Conservation (phyloP, 2,888 invertebrate genomes). For the Amblyjoppa proteus region DNA sequence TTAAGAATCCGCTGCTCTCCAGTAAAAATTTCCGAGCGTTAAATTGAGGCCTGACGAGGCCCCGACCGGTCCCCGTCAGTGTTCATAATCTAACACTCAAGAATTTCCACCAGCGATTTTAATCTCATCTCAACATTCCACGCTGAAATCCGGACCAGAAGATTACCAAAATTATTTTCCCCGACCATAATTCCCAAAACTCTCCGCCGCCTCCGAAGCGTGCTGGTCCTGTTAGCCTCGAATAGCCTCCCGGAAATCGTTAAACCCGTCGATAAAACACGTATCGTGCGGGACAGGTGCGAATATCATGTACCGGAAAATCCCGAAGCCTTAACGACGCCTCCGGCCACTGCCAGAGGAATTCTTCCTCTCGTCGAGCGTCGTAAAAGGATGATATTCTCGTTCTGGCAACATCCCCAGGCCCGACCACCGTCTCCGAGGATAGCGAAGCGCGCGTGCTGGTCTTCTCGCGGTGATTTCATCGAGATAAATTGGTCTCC, state of each 20-base stretch:
- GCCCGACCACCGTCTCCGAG: background rate
- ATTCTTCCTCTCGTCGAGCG: slow-evolving; percentile 34
- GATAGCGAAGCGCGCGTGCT: slow-evolving; percentile 37
- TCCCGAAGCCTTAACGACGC: slow-evolving; percentile 58
- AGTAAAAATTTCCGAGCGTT: no score
- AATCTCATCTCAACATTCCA: background rate
- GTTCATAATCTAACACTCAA: background rate
- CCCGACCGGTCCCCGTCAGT: no score
- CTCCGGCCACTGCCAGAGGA: slow-evolving; percentile 32
- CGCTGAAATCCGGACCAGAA: background rate
- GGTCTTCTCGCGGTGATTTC: slow-evolving; percentile 53
- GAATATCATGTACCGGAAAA: slow-evolving; percentile 44
- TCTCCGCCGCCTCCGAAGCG: background rate
- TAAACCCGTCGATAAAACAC: slow-evolving; percentile 58
- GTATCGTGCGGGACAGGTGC: slow-evolving; percentile 62
- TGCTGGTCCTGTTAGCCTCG: background rate
- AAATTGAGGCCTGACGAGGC: no score
- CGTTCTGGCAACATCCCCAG: slow-evolving; percentile 40
- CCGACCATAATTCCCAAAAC: background rate
- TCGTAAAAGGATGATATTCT: slow-evolving; percentile 65
- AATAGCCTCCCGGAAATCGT: slow-evolving; percentile 56
- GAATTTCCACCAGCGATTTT: no score
- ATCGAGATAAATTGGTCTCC: slow-evolving; percentile 63
- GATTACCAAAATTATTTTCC: background rate
- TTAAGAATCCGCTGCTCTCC: no score